phyloP scores from a whole-genome alignment of 2,888 invertebrate species.

The Linnaemya tessellans region DNA sequence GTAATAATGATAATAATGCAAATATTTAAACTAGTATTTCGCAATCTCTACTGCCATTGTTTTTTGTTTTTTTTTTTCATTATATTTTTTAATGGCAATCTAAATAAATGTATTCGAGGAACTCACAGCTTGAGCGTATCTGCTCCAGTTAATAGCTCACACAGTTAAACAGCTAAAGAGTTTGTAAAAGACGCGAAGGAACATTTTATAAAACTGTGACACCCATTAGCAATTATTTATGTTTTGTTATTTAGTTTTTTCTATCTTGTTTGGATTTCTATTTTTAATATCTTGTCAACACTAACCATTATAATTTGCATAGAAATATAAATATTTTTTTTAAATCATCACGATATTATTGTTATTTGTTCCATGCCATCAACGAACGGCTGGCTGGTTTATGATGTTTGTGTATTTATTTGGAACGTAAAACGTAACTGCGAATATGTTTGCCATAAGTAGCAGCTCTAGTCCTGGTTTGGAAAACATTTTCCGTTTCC shows the following conservation, averaged over 20 bases:
- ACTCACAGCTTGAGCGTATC: not conserved
- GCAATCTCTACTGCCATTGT: not conserved
- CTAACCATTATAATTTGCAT: conserved; percentile 57
- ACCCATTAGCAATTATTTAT: conserved; percentile 6
- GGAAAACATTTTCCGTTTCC: not conserved
- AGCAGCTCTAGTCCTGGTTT: not conserved
- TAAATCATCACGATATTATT: conserved; percentile 41
- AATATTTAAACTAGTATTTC: conserved; percentile 44
- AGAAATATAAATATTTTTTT: conserved; percentile 38
- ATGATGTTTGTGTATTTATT: conserved; percentile 6
- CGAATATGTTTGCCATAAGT: conserved; percentile 18
- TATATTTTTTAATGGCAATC: conserved; percentile 14
- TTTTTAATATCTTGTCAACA: conserved; percentile 43
- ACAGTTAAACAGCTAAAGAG: not conserved
- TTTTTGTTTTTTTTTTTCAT: conserved; percentile 11
- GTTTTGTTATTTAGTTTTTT: conserved; percentile 12
- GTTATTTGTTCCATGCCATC: conserved; percentile 15
- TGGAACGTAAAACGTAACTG: conserved; percentile 6
- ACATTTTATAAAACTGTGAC: conserved; percentile 14
- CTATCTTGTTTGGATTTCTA: conserved; percentile 26
- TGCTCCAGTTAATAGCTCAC: not conserved
- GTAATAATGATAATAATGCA: conserved; percentile 57
- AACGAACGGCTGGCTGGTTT: conserved; percentile 19
- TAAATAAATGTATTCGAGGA: not conserved
- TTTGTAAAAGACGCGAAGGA: not conserved